Conservation (phyloP, 2,888 invertebrate species). For the Cyclophora punctaria region DNA sequence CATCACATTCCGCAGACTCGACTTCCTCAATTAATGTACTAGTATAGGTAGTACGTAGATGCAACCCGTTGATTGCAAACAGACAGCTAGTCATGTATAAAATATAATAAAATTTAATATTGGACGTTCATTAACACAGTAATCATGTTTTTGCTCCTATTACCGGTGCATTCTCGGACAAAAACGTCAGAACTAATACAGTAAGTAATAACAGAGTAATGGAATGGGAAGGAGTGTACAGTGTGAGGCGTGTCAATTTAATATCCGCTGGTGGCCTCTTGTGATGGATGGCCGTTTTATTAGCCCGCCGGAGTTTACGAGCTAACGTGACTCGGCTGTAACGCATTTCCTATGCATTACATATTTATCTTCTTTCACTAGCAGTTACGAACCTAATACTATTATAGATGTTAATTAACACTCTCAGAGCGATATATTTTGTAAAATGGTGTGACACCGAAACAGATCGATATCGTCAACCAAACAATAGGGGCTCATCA, state of each 20-base stretch:
- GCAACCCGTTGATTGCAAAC: constrained; percentile 9
- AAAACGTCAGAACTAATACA: constrained; percentile 26
- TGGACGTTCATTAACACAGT: constrained; percentile 9
- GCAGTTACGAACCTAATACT: background rate
- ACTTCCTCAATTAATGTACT: constrained; percentile 31
- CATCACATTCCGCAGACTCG: constrained; percentile 22
- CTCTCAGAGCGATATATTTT: constrained; percentile 20
- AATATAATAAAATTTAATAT: constrained; percentile 13
- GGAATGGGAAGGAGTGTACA: constrained; percentile 47
- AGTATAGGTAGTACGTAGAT: constrained; percentile 4
- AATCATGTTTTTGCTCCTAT: constrained; percentile 22
- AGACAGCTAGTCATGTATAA: constrained; percentile 11
- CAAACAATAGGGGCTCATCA: constrained; percentile 56
- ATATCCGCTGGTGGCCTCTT: constrained; percentile 59
- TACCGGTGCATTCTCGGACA: constrained; percentile 11
- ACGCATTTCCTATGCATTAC: constrained; percentile 16
- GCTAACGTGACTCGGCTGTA: constrained; percentile 29
- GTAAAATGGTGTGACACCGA: constrained; percentile 28
- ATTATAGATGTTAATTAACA: constrained; percentile 15
- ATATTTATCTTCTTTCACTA: constrained; percentile 3
- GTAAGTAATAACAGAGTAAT: constrained; percentile 42
- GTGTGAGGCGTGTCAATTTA: constrained; percentile 64
- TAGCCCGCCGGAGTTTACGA: constrained; percentile 45
- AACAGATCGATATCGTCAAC: constrained; percentile 38
- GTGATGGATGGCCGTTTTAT: constrained; percentile 62